These are phyloP conservation scores for Drosophila sulfurigaster DNA, from an alignment of 1,140 invertebrate species.

Conservation along the genomic window DNA sequence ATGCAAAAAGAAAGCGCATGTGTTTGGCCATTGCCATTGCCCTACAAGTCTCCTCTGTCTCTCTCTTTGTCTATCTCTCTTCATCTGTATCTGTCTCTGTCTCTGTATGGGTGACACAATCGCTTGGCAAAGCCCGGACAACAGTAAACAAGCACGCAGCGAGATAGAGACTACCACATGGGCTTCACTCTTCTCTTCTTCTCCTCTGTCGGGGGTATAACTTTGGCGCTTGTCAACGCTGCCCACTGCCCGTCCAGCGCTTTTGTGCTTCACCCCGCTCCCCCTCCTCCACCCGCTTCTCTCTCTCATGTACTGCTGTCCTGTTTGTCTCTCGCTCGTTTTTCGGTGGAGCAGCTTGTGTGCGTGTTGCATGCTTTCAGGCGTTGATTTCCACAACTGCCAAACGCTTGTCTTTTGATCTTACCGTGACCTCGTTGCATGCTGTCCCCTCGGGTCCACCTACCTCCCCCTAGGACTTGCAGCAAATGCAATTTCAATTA, in stretches of 20 bases:
- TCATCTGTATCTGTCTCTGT: too few relatives aligned
- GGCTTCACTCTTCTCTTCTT: neutral
- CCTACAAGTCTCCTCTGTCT: neutral
- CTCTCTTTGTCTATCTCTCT: neutral
- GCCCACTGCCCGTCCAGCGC: conserved; percentile 42
- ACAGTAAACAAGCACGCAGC: conserved; percentile 68
- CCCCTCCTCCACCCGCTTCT: neutral
- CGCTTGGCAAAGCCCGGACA: conserved; percentile 58
- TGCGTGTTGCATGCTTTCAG: conserved; percentile 55
- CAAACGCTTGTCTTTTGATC: conserved; percentile 82
- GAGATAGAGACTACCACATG: conserved; percentile 33
- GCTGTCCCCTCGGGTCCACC: neutral
- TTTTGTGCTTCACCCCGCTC: conserved; percentile 29
- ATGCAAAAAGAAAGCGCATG: conserved; percentile 61
- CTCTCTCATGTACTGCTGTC: neutral
- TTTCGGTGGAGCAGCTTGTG: conserved; percentile 1
- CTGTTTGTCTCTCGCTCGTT: conserved; percentile 16
- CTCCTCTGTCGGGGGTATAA: conserved; percentile 13
- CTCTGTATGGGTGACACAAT: conserved; percentile 34
- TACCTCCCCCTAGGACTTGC: conserved; percentile 12
- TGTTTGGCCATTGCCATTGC: conserved; percentile 19
- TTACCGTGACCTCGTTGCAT: conserved; percentile 47
- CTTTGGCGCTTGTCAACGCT: conserved; percentile 45
- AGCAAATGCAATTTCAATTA: conserved; percentile 81
- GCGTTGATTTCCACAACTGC: conserved; percentile 80